Evolutionary conservation across 2,797 vertebrate species (phyloP), one percentile per base, ranked within the genome.

Genomic region (Falco columbarius): DNA sequence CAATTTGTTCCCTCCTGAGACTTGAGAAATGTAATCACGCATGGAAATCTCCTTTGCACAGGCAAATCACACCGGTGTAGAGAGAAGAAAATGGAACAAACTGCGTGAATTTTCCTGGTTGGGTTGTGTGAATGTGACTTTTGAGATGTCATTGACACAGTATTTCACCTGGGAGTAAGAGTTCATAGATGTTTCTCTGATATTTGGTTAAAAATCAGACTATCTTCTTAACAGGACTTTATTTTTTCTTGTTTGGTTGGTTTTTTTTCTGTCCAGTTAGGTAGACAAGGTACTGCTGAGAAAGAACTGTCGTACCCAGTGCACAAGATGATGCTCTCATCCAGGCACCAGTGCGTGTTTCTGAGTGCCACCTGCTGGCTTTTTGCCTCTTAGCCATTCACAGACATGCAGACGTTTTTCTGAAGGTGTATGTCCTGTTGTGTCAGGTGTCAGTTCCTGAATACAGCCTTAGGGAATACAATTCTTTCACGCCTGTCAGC

Each of bases 321-420:
- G 47, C 8, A 14, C 34, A 44, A 59, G 73, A 16, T 19, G 9
- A 4, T 7, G 5, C 68, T 36, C 52, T 36, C 34, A 15, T 58
- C 42, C 76, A 55, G 49, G 13, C 27, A 51, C 19, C n/a, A 30
- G 76, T 49, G 10, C 4, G 0, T 29, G 51, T 66, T 95, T 90
- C 61, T 21, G 38, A 73, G 92, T 95, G 93, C 88, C 93, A 92
- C 86, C 88, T 96, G 72, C 94, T 95, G 95, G 79, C 47, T 83
- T 75, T 74, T 66, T 66, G 26, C 44, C 36, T 87, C 58, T 75
- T 58, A 44, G 55, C 46, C 38, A 21, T 49, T 62, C 62, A 42
- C 23, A 22, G 58, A 9, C 1, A 1, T 0, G 10, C 34, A 49
- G 72, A 4, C 22, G 1, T 23, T 51, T 85, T 61, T 71, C 82